Percentiles rank a stretch among this genome's conserved stretches.
These are phyloP conservation scores for Ormia ochracea DNA, from an alignment of 2,888 invertebrate species.

Conservation along the genomic window DNA sequence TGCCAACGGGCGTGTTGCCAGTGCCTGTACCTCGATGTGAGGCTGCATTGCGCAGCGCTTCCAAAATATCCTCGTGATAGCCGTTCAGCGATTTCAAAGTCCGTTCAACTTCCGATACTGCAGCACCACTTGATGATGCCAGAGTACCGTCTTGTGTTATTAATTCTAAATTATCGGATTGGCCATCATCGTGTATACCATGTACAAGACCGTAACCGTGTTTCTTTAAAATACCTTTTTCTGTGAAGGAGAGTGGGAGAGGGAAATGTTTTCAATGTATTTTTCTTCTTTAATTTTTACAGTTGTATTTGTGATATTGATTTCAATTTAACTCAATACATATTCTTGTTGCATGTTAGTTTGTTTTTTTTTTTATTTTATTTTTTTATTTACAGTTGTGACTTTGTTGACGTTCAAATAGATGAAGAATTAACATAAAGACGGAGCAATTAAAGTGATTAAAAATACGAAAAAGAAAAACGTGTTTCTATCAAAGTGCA, in stretches of 20 bases:
- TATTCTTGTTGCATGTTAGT: neutral
- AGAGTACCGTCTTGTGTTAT: slow-evolving; percentile 84
- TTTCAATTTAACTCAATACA: neutral
- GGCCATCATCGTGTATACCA: slow-evolving; percentile 83
- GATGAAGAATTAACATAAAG: slow-evolving; percentile 55
- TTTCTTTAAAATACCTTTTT: slow-evolving; percentile 95
- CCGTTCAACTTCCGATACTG: slow-evolving; percentile 88
- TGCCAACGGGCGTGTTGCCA: slow-evolving; percentile 81
- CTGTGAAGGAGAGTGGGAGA: slow-evolving; percentile 76
- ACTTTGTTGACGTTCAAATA: slow-evolving; percentile 61
- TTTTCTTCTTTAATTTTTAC: slow-evolving; percentile 6
- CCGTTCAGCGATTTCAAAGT: slow-evolving; percentile 93
- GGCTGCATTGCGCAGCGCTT: slow-evolving; percentile 91
- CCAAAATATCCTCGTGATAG: slow-evolving; percentile 93
- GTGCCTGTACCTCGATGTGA: slow-evolving; percentile 82
- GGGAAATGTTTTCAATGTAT: slow-evolving; percentile 59
- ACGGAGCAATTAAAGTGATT: slow-evolving; percentile 44
- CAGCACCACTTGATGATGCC: slow-evolving; percentile 79
- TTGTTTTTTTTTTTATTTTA: slow-evolving; percentile 13
- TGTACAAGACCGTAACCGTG: slow-evolving; percentile 86
- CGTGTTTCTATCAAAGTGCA: slow-evolving; percentile 50
- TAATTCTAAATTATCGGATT: slow-evolving; percentile 83
- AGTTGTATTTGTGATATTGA: neutral
- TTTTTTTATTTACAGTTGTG: neutral
- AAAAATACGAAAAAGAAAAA: slow-evolving; percentile 43